A percentile compares a stretch with the other conserved stretches of the same genome.
phyloP scores from a whole-genome alignment of 2,888 invertebrate species.

The Lycophotia porphyrea region DNA sequence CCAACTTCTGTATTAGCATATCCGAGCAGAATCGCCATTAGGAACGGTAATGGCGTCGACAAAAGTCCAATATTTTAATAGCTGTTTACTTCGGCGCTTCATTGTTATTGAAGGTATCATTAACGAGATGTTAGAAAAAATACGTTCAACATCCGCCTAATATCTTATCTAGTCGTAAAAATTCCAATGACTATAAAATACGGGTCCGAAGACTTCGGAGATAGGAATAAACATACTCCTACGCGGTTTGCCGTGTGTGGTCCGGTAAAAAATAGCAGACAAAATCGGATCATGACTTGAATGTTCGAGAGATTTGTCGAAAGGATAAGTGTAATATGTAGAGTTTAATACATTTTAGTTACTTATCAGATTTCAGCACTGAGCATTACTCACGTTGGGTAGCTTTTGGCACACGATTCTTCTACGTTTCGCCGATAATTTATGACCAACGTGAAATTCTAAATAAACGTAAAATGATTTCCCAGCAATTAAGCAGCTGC shows the following conservation, averaged over 20 bases:
- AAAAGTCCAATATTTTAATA: slow-evolving; percentile 49
- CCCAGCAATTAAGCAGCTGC: slow-evolving; percentile 53
- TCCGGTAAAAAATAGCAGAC: slow-evolving; percentile 53
- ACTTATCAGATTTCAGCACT: background rate
- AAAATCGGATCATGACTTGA: slow-evolving; percentile 57
- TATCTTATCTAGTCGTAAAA: slow-evolving; percentile 47
- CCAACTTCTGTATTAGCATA: slow-evolving; percentile 72
- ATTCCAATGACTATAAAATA: slow-evolving; percentile 50
- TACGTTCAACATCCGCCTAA: slow-evolving; percentile 26
- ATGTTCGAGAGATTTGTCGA: slow-evolving; percentile 23
- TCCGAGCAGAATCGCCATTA: slow-evolving; percentile 56
- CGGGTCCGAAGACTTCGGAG: slow-evolving; percentile 43
- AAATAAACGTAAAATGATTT: slow-evolving; percentile 46
- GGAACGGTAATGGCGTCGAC: slow-evolving; percentile 25
- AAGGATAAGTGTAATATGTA: background rate
- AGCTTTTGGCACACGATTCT: slow-evolving; percentile 46
- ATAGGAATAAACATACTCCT: slow-evolving; percentile 69
- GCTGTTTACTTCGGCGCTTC: slow-evolving; percentile 39
- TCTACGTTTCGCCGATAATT: slow-evolving; percentile 18
- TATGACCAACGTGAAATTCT: slow-evolving; percentile 30
- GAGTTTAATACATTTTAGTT: background rate
- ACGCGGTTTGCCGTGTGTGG: slow-evolving; percentile 60
- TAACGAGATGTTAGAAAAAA: slow-evolving; percentile 32
- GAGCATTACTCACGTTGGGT: slow-evolving; percentile 9
- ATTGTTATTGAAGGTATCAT: slow-evolving; percentile 54